Conservation (phyloP, 2,797 vertebrate genomes). For the Trichosurus vulpecula region DNA sequence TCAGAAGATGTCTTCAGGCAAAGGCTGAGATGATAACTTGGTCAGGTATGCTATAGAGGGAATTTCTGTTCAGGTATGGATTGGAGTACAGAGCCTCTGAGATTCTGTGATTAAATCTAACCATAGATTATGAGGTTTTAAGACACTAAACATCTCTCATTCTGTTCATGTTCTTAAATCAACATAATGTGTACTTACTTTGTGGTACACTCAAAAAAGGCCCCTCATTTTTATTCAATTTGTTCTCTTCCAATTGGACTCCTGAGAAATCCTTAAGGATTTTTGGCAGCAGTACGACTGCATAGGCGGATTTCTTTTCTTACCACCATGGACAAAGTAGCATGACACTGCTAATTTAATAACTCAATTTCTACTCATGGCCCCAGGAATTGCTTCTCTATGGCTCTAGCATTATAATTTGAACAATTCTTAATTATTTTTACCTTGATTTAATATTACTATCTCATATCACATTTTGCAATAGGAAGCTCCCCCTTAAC, state of each 20-base stretch:
- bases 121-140: constrained; percentile 53
- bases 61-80: not conserved
- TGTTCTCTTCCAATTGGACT: constrained; percentile 65
- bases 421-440: constrained; percentile 63
- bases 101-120: not conserved
- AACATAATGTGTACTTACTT: constrained; percentile 62
- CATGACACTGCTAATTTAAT: constrained; percentile 7
- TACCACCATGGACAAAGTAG: constrained; percentile 6
- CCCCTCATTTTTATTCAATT: constrained; percentile 60
- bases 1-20: not conserved
- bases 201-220: constrained; percentile 47
- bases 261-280: constrained; percentile 66
- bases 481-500: constrained; percentile 41
- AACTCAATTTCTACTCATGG: constrained; percentile 46
- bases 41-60: not conserved
- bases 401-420: constrained; percentile 46
- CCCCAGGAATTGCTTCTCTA: not conserved
- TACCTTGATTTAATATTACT: constrained; percentile 36
- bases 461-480: constrained; percentile 35
- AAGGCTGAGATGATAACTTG: not conserved
- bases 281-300: constrained; percentile 57
- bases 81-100: not conserved
- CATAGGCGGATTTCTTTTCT: constrained; percentile 62
- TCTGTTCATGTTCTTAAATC: constrained; percentile 11
- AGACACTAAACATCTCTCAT: constrained; percentile 8